Percentiles rank a stretch among this genome's conserved stretches.
Evolutionary conservation across 2,888 invertebrate species (phyloP).

Genomic region (Acronicta aceris): DNA sequence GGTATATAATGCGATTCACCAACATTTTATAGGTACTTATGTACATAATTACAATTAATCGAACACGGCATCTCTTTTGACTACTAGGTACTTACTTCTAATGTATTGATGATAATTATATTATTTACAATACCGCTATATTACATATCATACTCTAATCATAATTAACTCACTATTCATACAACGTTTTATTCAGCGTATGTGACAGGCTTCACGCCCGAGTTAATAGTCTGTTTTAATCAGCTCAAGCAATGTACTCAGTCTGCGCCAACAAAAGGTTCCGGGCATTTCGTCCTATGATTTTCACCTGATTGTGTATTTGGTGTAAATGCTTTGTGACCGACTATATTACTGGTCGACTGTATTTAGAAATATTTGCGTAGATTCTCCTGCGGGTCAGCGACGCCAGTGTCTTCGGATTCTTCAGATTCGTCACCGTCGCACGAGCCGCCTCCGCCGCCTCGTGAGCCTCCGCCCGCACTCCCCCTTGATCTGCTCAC

Average conservation of each 20-base stretch:
- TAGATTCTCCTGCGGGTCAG: slow-evolving; percentile 84
- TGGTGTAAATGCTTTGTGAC: too few relatives aligned
- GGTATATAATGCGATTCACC: too few relatives aligned
- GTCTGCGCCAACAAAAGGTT: background rate
- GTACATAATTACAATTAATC: too few relatives aligned
- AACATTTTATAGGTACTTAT: too few relatives aligned
- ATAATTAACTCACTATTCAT: background rate
- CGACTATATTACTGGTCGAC: background rate
- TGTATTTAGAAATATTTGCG: slow-evolving; percentile 1
- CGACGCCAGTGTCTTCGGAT: slow-evolving; percentile 82
- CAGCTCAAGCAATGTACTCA: background rate
- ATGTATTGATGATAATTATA: too few relatives aligned
- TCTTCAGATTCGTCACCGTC: slow-evolving; percentile 77
- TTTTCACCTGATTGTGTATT: too few relatives aligned
- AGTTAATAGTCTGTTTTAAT: background rate
- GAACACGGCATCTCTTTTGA: too few relatives aligned
- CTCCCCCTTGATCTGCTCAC: slow-evolving; percentile 82
- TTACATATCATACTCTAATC: too few relatives aligned
- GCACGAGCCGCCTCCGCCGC: slow-evolving; percentile 64
- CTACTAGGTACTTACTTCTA: too few relatives aligned
- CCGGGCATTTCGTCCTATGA: background rate
- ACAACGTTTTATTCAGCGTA: background rate
- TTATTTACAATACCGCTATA: background rate
- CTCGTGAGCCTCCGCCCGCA: slow-evolving; percentile 68
- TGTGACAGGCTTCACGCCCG: background rate